These are phyloP conservation scores for Perodicticus potto DNA, from an alignment of 2,797 vertebrate genomes.

Conservation along the genomic window DNA sequence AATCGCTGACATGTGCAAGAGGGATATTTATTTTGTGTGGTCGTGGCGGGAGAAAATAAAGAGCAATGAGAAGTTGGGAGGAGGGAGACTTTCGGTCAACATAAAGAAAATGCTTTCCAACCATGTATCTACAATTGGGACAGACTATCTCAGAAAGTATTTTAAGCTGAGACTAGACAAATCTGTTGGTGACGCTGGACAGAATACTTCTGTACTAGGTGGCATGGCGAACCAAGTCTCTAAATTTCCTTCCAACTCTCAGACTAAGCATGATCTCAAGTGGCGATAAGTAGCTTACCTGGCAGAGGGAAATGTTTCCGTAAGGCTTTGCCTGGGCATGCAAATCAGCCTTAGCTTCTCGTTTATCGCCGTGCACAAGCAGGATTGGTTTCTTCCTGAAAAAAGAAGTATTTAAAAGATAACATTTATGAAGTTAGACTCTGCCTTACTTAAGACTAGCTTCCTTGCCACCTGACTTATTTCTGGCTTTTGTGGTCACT, in stretches of 20 bases:
- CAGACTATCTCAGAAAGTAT: neutral
- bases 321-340: conserved; percentile 94
- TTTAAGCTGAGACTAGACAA: neutral
- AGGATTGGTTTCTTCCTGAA: conserved; percentile 93
- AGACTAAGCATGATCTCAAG: neutral
- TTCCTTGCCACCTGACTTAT: fast-evolving
- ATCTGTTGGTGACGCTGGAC: neutral
- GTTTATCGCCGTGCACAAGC: conserved; percentile 96
- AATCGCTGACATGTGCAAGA: neutral
- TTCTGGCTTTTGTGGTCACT: neutral
- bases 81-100: neutral
- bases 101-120: neutral
- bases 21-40: neutral
- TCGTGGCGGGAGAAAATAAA: neutral
- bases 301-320: conserved; percentile 94
- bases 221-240: neutral
- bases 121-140: neutral
- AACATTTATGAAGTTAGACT: neutral
- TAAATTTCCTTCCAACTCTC: neutral
- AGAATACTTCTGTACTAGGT: neutral
- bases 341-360: conserved; percentile 96
- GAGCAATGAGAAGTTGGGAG: neutral
- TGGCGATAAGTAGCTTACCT: conserved; percentile 88
- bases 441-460: no score
- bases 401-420: neutral